These are phyloP conservation scores for Caranx melampygus DNA, from an alignment of 2,113 vertebrate genomes.

Conservation along the genomic window DNA sequence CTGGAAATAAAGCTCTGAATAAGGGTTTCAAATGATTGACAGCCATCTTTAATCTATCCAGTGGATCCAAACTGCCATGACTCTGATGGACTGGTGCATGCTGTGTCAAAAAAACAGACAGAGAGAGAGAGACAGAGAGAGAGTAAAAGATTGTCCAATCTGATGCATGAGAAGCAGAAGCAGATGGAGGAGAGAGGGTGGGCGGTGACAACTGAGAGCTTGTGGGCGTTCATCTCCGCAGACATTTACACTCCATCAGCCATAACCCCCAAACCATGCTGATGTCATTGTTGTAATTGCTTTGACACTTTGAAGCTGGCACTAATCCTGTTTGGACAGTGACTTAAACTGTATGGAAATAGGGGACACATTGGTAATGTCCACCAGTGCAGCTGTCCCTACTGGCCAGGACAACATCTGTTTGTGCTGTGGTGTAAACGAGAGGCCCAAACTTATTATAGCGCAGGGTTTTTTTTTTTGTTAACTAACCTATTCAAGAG, in stretches of 20 bases:
- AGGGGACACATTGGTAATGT: conserved; percentile 51
- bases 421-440: conserved; percentile 31
- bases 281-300: conserved; percentile 76
- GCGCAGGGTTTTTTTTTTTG: neutral
- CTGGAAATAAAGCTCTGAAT: conserved; percentile 25
- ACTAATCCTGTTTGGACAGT: conserved; percentile 76
- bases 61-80: conserved; percentile 35
- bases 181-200: conserved; percentile 68
- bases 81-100: conserved; percentile 45
- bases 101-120: conserved; percentile 40
- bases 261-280: conserved; percentile 63
- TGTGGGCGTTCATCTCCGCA: conserved; percentile 58
- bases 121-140: too few species aligned
- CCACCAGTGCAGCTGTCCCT: conserved; percentile 55
- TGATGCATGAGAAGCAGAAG: conserved; percentile 45
- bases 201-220: conserved; percentile 56
- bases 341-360: conserved; percentile 67
- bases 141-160: neutral
- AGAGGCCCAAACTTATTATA: conserved; percentile 34
- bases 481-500: conserved; percentile 19
- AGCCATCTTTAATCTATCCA: conserved; percentile 49
- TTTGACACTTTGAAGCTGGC: conserved; percentile 74
- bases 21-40: conserved; percentile 14
- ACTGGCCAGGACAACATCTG: conserved; percentile 54
- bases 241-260: conserved; percentile 71